A percentile compares a stretch with the other conserved stretches of the same genome.
Evolutionary conservation across 2,113 vertebrate species (phyloP).

Genomic region (Cygnus buccinator): DNA sequence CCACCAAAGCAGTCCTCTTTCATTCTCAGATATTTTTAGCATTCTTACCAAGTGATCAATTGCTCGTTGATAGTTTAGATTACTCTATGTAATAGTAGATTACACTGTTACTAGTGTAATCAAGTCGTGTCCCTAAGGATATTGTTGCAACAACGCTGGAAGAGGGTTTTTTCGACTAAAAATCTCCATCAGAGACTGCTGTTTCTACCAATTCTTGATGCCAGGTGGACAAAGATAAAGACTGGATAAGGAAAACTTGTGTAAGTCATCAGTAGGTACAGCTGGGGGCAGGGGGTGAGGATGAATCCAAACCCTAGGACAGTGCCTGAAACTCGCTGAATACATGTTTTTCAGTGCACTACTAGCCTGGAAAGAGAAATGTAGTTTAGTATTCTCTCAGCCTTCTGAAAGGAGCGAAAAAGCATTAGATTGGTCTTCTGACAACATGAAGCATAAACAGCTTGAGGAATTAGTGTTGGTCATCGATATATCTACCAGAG

Average conservation of each 20-base stretch:
- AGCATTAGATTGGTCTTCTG: not conserved
- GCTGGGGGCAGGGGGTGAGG: not conserved
- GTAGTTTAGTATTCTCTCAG: not conserved
- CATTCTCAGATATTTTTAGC: not conserved
- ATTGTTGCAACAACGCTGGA: not conserved
- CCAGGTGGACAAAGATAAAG: not conserved
- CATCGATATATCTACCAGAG: not conserved
- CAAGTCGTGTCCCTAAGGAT: not conserved
- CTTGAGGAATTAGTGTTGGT: slow-evolving; percentile 1
- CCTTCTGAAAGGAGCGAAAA: not conserved
- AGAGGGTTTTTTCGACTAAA: not conserved
- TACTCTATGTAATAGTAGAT: not conserved
- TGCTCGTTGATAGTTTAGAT: not conserved
- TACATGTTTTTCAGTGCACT: not conserved
- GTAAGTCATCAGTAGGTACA: not conserved
- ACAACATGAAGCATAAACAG: not conserved
- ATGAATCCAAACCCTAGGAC: not conserved
- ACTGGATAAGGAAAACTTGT: not conserved
- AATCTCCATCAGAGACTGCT: not conserved
- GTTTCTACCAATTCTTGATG: not conserved
- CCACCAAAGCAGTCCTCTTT: not conserved
- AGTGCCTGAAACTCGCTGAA: not conserved
- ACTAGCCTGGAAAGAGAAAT: not conserved
- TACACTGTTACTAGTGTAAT: not conserved
- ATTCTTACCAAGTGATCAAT: not conserved